phyloP scores from a whole-genome alignment of 2,888 invertebrate species.

The Merodon equestris region DNA sequence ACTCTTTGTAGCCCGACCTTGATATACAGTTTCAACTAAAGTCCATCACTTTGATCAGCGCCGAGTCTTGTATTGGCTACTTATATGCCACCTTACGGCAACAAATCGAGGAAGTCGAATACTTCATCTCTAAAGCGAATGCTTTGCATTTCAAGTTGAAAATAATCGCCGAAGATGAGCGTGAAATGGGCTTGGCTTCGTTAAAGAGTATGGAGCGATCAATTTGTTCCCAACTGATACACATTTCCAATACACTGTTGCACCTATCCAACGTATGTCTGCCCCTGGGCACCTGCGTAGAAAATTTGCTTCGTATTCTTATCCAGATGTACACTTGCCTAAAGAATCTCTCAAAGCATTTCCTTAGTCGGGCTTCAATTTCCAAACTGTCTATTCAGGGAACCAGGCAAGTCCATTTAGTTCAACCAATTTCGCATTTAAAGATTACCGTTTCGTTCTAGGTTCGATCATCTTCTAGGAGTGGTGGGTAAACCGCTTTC shows the following conservation, averaged over 20 bases:
- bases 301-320: slow-evolving; percentile 81
- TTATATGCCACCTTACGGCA: slow-evolving; percentile 74
- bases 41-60: slow-evolving; percentile 73
- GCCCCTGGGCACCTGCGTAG: slow-evolving; percentile 80
- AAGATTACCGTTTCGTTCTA: slow-evolving; percentile 69
- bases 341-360: slow-evolving; percentile 82
- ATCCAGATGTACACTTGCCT: slow-evolving; percentile 81
- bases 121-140: slow-evolving; percentile 78
- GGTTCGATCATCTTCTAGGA: slow-evolving; percentile 80
- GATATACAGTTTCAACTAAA: slow-evolving; percentile 71
- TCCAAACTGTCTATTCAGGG: slow-evolving; percentile 72
- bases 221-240: slow-evolving; percentile 81
- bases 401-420: slow-evolving; percentile 70
- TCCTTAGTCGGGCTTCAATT: slow-evolving; percentile 79
- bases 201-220: slow-evolving; percentile 81
- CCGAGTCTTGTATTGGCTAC: slow-evolving; percentile 73
- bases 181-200: slow-evolving; percentile 78
- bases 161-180: slow-evolving; percentile 79
- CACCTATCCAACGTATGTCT: slow-evolving; percentile 80
- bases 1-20: slow-evolving; percentile 35
- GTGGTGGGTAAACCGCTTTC: slow-evolving; percentile 81
- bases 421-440: background rate
- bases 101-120: slow-evolving; percentile 77
- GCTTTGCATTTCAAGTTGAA: slow-evolving; percentile 78
- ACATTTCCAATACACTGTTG: slow-evolving; percentile 80